A percentile compares a stretch with the other conserved stretches of the same genome.
Conservation (phyloP, 2,888 invertebrate species). For the Conus canariensis region DNA sequence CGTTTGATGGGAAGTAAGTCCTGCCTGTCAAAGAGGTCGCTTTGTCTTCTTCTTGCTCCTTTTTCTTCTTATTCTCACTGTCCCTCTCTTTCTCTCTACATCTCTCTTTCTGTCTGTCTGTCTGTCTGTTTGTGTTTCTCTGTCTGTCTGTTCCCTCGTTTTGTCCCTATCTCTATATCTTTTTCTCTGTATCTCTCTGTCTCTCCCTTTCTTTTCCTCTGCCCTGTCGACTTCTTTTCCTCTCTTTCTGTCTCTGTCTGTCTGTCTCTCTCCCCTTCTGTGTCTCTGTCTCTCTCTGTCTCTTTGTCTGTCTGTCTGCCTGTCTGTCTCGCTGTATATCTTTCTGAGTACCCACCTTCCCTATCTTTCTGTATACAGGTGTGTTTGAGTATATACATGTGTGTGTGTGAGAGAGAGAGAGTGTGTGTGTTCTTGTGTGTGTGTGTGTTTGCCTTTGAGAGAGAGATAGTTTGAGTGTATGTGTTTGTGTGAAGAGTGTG, state of each 20-base stretch:
- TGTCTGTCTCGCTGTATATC: not conserved
- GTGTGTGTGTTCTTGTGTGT: too few relatives aligned
- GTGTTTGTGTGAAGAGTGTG: too few relatives aligned
- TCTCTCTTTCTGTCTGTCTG: not conserved
- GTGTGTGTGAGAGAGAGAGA: not conserved
- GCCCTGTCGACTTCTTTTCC: not conserved
- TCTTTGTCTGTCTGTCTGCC: not conserved
- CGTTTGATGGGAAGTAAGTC: slow-evolving; percentile 65
- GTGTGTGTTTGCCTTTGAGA: too few relatives aligned
- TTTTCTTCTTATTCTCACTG: too few relatives aligned
- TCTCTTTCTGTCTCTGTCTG: not conserved
- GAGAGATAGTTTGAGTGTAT: too few relatives aligned
- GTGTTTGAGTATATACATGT: not conserved
- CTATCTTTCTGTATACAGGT: not conserved
- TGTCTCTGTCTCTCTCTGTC: not conserved
- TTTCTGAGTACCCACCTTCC: not conserved
- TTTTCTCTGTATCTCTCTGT: not conserved
- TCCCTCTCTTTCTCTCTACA: too few relatives aligned
- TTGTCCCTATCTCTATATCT: not conserved
- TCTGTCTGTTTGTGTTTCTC: not conserved
- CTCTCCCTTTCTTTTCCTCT: not conserved
- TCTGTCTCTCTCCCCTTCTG: not conserved
- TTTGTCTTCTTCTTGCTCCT: too few relatives aligned
- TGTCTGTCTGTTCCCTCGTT: not conserved
- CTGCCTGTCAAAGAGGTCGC: not conserved